Percentiles rank a stretch among this genome's conserved stretches.
These are phyloP conservation scores for Hydrotaea cyrtoneurina DNA, from an alignment of 2,888 invertebrate genomes.

Conservation along the genomic window DNA sequence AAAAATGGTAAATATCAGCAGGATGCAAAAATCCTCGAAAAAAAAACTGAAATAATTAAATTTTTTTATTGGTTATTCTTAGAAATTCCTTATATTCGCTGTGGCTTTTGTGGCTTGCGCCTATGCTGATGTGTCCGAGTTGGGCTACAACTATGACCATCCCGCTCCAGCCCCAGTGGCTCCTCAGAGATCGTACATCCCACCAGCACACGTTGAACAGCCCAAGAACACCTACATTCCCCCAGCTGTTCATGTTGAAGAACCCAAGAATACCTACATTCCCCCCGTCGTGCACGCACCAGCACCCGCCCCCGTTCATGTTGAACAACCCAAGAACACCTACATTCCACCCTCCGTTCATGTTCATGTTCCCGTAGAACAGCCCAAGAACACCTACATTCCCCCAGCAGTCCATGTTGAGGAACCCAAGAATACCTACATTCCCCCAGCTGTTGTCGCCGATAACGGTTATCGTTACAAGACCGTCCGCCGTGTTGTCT, in stretches of 20 bases:
- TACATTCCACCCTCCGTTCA: slow-evolving; percentile 45
- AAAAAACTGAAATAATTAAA: background rate
- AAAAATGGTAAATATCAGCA: slow-evolving; percentile 22
- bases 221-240: slow-evolving; percentile 31
- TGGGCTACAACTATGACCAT: slow-evolving; percentile 58
- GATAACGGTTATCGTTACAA: slow-evolving; percentile 68
- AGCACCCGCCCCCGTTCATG: slow-evolving; percentile 31
- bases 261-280: slow-evolving; percentile 32
- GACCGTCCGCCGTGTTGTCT: slow-evolving; percentile 62
- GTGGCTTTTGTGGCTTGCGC: slow-evolving; percentile 56
- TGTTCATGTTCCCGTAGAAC: slow-evolving; percentile 49
- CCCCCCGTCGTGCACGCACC: slow-evolving; percentile 18
- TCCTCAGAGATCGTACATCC: slow-evolving; percentile 40
- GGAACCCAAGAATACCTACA: slow-evolving; percentile 40
- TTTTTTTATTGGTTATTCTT: background rate
- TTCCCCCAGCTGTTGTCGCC: slow-evolving; percentile 50
- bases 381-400: slow-evolving; percentile 34
- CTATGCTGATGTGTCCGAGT: slow-evolving; percentile 61
- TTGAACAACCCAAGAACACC: background rate
- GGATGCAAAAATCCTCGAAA: background rate
- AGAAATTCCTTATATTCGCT: slow-evolving; percentile 55
- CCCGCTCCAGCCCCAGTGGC: slow-evolving; percentile 27
- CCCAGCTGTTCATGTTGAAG: slow-evolving; percentile 7
- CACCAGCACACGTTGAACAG: slow-evolving; percentile 30
- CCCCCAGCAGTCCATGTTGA: slow-evolving; percentile 32